Evolutionary conservation across 1,140 invertebrate species (phyloP), one percentile per base, ranked within the genome.

Genomic region (Brachionus asplanchnoidis): DNA sequence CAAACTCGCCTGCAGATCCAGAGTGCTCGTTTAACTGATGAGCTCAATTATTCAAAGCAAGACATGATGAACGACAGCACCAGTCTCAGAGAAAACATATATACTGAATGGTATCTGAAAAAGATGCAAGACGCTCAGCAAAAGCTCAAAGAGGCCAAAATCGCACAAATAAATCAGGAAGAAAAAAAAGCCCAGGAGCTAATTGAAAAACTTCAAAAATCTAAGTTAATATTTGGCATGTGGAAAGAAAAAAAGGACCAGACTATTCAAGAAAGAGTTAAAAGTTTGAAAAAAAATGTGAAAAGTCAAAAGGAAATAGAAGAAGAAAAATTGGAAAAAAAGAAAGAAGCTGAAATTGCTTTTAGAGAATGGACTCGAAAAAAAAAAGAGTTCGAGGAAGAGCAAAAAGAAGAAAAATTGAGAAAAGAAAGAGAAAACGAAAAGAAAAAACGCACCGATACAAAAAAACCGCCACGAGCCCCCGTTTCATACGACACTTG

Each of bases 161-260:
- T 65, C 14, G 32, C 12, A 3, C 79, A 82, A 82, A 82, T 46
- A 32, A 56, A 82, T 44, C 53, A 82, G 36, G 79, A 68, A 36
- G 79, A 82, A 26, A 60, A 60, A 82, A 68, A 68, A 44, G 53
- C 79, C 9, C 73, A 77, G 12, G 73, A 77, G 26, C 44, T 77
- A 12, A 77, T 77, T n/a, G 73, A 77, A 50, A 77, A 77, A 28
- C 46, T 77, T 26, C 73, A 77, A 50, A 77, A 77, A 77, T 77
- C 73, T 26, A 77, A 82, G 6, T 9, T 82, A 46, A 68, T 68
- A 23, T 82, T 82, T 36, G 20, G 40, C 26, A 60, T 65, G 26
- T 82, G 79, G 79, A 82, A 65, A 26, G 79, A 82, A 68, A 82
- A 82, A n/a, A 82, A 82, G 40, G 65, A 65, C 12, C 20, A 44